A percentile compares a stretch with the other conserved stretches of the same genome.
Evolutionary conservation across 1,140 invertebrate species (phyloP).

Genomic region (Rhyzopertha dominica): DNA sequence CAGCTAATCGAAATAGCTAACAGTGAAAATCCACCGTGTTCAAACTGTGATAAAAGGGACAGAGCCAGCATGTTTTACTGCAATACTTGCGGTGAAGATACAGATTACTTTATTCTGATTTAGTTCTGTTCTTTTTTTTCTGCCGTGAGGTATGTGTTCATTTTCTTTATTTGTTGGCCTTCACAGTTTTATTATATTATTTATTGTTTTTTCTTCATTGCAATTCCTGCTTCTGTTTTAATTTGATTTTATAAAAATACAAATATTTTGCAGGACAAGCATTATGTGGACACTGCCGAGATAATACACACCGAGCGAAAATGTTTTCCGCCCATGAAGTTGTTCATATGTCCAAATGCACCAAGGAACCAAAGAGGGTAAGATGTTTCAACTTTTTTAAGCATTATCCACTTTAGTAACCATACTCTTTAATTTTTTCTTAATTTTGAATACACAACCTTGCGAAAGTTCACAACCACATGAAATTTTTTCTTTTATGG

Average conservation of each 20-base stretch:
- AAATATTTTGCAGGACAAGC: conserved; percentile 57
- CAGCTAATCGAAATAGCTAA: conserved; percentile 62
- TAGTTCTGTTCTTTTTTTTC: conserved; percentile 15
- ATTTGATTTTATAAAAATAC: no score
- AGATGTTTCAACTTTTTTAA: no score
- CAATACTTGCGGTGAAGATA: conserved; percentile 58
- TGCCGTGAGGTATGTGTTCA: conserved; percentile 14
- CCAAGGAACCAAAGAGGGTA: conserved; percentile 60
- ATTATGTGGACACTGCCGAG: conserved; percentile 61
- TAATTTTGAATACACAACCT: no score
- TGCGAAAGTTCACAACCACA: no score
- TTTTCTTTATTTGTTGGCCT: conserved; percentile 15
- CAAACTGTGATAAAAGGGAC: conserved; percentile 65
- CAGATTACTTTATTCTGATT: no score
- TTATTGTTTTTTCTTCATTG: conserved; percentile 7
- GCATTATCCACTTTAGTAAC: no score
- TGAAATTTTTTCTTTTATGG: no score
- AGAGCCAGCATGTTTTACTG: conserved; percentile 64
- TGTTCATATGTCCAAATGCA: conserved; percentile 64
- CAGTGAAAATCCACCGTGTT: conserved; percentile 63
- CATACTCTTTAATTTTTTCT: no score
- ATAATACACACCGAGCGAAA: conserved; percentile 66
- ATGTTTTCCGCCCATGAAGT: conserved; percentile 71
- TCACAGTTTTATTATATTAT: conserved; percentile 2
- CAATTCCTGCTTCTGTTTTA: no score